These are phyloP conservation scores for Exephanes ischioxanthus DNA, from an alignment of 2,888 invertebrate species.

Conservation along the genomic window DNA sequence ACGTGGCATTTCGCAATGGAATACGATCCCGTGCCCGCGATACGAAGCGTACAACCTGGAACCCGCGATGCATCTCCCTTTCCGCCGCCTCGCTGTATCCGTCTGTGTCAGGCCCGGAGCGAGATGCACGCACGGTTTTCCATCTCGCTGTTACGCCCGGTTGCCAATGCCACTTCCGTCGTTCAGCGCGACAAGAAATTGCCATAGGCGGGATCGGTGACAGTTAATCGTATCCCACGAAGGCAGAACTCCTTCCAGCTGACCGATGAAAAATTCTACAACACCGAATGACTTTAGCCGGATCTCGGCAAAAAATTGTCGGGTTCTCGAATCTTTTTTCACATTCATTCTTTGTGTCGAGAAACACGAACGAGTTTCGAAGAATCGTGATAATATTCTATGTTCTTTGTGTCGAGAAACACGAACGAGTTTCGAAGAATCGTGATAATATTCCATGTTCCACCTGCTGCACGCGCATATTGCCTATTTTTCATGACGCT, in stretches of 20 bases:
- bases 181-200: background rate
- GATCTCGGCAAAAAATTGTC: background rate
- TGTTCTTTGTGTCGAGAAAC: background rate
- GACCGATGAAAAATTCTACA: background rate
- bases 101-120: background rate
- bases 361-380: background rate
- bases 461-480: background rate
- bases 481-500: background rate
- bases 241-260: background rate
- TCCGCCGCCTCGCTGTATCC: background rate
- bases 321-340: too few species aligned
- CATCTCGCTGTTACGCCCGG: background rate
- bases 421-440: background rate
- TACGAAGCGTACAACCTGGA: background rate
- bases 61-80: conserved; percentile 3
- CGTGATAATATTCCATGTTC: background rate
- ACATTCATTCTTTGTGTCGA: background rate
- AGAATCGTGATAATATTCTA: background rate
- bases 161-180: background rate
- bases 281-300: background rate
- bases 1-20: conserved; percentile 15
- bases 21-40: background rate
- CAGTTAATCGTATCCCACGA: background rate
- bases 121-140: background rate
- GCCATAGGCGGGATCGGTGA: background rate